Base-by-base conservation (phyloP, 2,113 vertebrate genomes). In the Dryoscopus gambensis region DNA sequence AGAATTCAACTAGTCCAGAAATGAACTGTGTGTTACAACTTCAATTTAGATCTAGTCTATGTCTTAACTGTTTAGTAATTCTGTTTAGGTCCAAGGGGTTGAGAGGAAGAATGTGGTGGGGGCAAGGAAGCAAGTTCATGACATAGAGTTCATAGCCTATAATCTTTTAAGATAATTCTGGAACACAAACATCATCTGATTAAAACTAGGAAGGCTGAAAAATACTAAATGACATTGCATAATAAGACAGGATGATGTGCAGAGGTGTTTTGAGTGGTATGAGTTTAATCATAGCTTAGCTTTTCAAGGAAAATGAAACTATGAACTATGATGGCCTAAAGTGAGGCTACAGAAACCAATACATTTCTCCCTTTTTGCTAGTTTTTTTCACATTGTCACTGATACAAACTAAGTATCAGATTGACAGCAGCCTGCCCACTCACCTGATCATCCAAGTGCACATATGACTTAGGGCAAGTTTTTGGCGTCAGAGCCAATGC, bases 81-180 rank as follows among this genome's bases (percentile, higher is more conserved):
- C 44, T 52, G 10, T 28, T 84, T 25, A 79, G 40, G 70, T 47
- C 24, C 33, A 40, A 30, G 6, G 25, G 18, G 19, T 5, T 10
- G 4, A 15, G 19, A 25, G 7, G 13, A 47, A 19, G 2, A 17
- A 14, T 2, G 7, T 40, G 9, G 25, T 1, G 0, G 23, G 18
- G 17, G 8, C 5, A 3, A 77, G 23, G 16, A 59, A 62, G 20
- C 28, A 80, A 82, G 14, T 47, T 87, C 15, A 70, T 46, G 63
- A 67, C 50, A 40, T 4, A 77, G 19, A 57, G 12, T 53, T 79
- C 59, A 64, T 2, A 64, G 20, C 9, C 28, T 57, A 27, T 14
- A 22, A 65, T 33, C 7, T 63, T 78, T 81, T 30, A 83, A 77
- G 75, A 39, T 39, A 84, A 60, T 19, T 35, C 11, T 10, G 3